Percentiles rank a stretch among this genome's conserved stretches.
Evolutionary conservation across 2,888 invertebrate species (phyloP).

Genomic region (Campaea margaritaria): DNA sequence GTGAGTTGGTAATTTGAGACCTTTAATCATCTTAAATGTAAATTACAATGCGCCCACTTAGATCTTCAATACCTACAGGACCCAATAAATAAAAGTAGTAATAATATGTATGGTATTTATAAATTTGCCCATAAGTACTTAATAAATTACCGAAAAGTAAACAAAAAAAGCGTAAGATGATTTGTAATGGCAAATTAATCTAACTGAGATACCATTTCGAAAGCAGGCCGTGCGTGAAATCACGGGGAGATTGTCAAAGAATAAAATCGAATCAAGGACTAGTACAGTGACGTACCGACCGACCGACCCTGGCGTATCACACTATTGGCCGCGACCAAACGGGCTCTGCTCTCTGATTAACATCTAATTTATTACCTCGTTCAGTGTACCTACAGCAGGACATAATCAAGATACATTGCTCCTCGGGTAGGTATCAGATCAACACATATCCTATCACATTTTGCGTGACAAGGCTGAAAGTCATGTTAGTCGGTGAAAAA

Average conservation of each 20-base stretch:
- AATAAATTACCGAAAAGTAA: too few relatives aligned
- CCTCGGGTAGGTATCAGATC: conserved; percentile 28
- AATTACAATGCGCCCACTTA: too few relatives aligned
- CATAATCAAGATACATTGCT: conserved; percentile 59
- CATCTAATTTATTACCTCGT: conserved; percentile 54
- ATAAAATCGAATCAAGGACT: not conserved
- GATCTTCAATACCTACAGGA: too few relatives aligned
- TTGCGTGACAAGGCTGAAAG: not conserved
- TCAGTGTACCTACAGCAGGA: conserved; percentile 52
- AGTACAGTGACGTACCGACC: conserved; percentile 10
- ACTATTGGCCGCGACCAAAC: conserved; percentile 55
- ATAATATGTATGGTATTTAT: too few relatives aligned
- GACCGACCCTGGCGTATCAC: conserved; percentile 42
- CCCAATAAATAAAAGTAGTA: too few relatives aligned
- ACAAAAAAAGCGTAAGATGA: too few relatives aligned
- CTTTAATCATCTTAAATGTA: too few relatives aligned
- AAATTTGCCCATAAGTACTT: too few relatives aligned
- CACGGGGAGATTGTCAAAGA: conserved; percentile 2
- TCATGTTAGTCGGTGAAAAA: too few relatives aligned
- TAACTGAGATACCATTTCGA: not conserved
- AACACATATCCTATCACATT: conserved; percentile 22
- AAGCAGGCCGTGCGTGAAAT: not conserved
- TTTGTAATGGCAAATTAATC: not conserved
- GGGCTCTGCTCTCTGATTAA: conserved; percentile 54
- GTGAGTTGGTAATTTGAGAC: too few relatives aligned